Evolutionary conservation across 2,113 vertebrate species (phyloP), one percentile per base, ranked within the genome.

Genomic region (Podarcis muralis): DNA sequence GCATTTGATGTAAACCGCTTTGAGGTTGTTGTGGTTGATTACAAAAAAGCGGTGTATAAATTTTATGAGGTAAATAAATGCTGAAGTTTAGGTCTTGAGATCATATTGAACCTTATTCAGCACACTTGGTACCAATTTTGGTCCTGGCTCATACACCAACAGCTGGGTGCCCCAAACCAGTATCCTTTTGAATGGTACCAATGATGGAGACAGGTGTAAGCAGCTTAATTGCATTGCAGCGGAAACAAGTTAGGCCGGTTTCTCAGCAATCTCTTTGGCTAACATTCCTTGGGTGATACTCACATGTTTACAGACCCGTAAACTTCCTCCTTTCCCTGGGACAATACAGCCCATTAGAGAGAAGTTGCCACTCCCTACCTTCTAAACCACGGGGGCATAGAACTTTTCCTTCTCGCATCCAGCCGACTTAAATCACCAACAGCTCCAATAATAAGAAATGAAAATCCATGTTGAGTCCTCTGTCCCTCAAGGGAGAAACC

Each of bases 221-320:
- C 62, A 89, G 30, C 74, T 25, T 2, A 9, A 0, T 1, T 25
- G 6, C 18, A 4, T 7, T 6, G 1, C 11, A 53, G 48, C 3
- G 87, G 95, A 95, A 85, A n/a, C 2, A 88, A 74, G 87, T 57
- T 5, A 5, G 77, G 75, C 91, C 77, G 74, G 90, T 95, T 96
- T 96, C 87, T 94, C 87, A 91, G 16, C 88, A 57, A 0, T 88
- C 94, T 90, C 83, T 92, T 87, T 78, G 80, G 91, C 90, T 96
- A 89, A 62, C 94, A 96, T 96, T 97, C 94, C 92, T 96, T 91
- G 80, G 93, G 84, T 93, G 88, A 85, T 88, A 91, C 92, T 97
- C 93, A 93, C 35, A 32, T 93, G 81, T 88, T 94, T 93, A 90
- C 90, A 83, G 72, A 89, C 81, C 85, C 27, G 81, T 75, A 81